A percentile compares a stretch with the other conserved stretches of the same genome.
Evolutionary conservation across 2,888 invertebrate species (phyloP).

Genomic region (Drosophila paucipuncta): DNA sequence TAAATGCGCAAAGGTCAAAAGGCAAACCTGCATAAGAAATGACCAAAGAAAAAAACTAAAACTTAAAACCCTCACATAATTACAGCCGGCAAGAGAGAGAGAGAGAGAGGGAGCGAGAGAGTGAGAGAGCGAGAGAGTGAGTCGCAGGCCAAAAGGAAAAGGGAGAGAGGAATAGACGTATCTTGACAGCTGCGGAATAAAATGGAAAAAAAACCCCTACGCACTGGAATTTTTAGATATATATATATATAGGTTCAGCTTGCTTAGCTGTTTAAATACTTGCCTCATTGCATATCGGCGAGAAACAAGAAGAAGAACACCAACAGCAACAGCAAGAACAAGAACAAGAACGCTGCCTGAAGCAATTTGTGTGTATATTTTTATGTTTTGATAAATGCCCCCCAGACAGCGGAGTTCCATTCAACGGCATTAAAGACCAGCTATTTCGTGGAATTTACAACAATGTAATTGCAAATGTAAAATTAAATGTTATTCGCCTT

Average conservation of each 20-base stretch:
- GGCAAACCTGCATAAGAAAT: slow-evolving; percentile 45
- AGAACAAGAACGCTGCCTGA: slow-evolving; percentile 26
- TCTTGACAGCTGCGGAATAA: slow-evolving; percentile 68
- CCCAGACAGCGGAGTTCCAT: slow-evolving; percentile 68
- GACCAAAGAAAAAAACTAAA: slow-evolving; percentile 35
- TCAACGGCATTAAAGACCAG: slow-evolving; percentile 44
- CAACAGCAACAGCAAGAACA: neutral
- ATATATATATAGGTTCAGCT: slow-evolving; percentile 25
- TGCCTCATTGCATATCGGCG: slow-evolving; percentile 26
- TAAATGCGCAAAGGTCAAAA: slow-evolving; percentile 75
- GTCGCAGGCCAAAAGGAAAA: neutral
- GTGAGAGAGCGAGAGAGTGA: neutral
- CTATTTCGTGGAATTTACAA: neutral
- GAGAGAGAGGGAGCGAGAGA: neutral
- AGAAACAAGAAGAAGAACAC: slow-evolving; percentile 14
- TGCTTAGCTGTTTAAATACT: slow-evolving; percentile 76
- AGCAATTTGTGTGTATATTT: slow-evolving; percentile 75
- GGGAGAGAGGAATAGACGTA: slow-evolving; percentile 4
- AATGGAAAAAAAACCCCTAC: slow-evolving; percentile 67
- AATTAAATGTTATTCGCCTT: neutral
- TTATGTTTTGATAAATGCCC: slow-evolving; percentile 78
- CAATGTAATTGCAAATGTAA: neutral
- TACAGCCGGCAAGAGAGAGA: slow-evolving; percentile 36
- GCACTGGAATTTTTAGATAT: slow-evolving; percentile 57
- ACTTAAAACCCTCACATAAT: slow-evolving; percentile 54